Conservation (phyloP, 2,888 invertebrate species). For the Erynnis tages region DNA sequence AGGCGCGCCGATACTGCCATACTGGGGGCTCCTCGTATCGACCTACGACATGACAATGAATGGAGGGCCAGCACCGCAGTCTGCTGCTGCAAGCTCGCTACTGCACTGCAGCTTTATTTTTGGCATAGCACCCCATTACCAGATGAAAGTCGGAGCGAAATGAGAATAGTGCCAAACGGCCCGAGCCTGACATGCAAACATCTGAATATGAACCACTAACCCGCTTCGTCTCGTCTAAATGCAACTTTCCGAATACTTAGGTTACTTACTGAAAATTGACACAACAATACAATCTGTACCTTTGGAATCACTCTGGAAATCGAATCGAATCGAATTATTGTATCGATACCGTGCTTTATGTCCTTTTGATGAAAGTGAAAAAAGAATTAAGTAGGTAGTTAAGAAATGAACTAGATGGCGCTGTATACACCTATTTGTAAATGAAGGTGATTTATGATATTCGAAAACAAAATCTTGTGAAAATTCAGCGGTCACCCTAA, state of each 20-base stretch:
- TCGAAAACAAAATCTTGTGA: no score
- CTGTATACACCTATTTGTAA: no score
- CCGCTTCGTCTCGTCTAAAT: constrained; percentile 40
- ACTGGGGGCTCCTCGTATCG: constrained; percentile 32
- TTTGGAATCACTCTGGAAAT: no score
- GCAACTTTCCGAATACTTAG: constrained; percentile 21
- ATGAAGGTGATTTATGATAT: no score
- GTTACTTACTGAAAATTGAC: constrained; percentile 1
- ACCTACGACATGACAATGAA: constrained; percentile 60
- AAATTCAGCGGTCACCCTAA: no score
- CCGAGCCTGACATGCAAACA: constrained; percentile 41
- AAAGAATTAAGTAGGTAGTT: no score
- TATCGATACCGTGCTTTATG: no score
- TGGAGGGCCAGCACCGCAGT: constrained; percentile 63
- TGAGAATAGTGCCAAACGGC: constrained; percentile 38
- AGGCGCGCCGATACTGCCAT: constrained; percentile 65
- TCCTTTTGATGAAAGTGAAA: no score
- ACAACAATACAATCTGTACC: background rate
- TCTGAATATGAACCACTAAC: constrained; percentile 44
- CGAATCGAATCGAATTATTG: no score
- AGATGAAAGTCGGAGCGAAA: constrained; percentile 36
- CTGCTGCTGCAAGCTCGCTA: constrained; percentile 69
- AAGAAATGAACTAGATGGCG: no score
- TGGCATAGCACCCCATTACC: constrained; percentile 66
- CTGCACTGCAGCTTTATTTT: constrained; percentile 81